phyloP scores from a whole-genome alignment of 2,888 invertebrate species.

The Drosophila gaucha region DNA sequence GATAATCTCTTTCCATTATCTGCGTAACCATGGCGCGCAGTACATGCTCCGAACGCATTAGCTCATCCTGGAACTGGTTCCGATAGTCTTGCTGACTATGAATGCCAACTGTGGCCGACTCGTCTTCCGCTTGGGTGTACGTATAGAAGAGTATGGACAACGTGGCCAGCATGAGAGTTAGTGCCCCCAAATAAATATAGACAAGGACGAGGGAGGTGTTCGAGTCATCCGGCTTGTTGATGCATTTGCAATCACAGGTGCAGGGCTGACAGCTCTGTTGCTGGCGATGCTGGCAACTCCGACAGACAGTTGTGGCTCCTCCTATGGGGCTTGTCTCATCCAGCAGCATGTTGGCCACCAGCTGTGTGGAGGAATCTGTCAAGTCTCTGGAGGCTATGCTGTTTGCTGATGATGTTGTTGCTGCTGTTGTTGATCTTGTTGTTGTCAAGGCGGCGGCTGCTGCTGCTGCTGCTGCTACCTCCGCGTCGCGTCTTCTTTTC shows the following conservation, averaged over 20 bases:
- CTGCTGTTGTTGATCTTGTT: neutral
- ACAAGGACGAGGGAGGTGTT: slow-evolving; percentile 54
- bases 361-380: slow-evolving; percentile 53
- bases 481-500: slow-evolving; percentile 42
- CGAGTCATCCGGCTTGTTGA: slow-evolving; percentile 23
- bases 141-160: slow-evolving; percentile 80
- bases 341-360: slow-evolving; percentile 52
- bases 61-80: slow-evolving; percentile 73
- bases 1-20: slow-evolving; percentile 61
- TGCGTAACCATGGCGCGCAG: slow-evolving; percentile 67
- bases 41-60: slow-evolving; percentile 73
- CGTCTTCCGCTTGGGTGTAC: slow-evolving; percentile 53
- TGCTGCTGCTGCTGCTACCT: slow-evolving; percentile 21
- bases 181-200: slow-evolving; percentile 79
- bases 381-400: slow-evolving; percentile 15
- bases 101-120: slow-evolving; percentile 19
- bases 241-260: slow-evolving; percentile 22
- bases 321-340: slow-evolving; percentile 4
- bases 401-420: neutral
- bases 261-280: slow-evolving; percentile 24
- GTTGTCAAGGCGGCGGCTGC: neutral
- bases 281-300: slow-evolving; percentile 40
- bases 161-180: slow-evolving; percentile 77
- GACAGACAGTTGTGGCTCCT: slow-evolving; percentile 18
- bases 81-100: slow-evolving; percentile 48